A percentile compares a stretch with the other conserved stretches of the same genome.
These are phyloP conservation scores for Platygyra sinensis DNA, from an alignment of 64 coral and sea anemone genomes.

Conservation along the genomic window DNA sequence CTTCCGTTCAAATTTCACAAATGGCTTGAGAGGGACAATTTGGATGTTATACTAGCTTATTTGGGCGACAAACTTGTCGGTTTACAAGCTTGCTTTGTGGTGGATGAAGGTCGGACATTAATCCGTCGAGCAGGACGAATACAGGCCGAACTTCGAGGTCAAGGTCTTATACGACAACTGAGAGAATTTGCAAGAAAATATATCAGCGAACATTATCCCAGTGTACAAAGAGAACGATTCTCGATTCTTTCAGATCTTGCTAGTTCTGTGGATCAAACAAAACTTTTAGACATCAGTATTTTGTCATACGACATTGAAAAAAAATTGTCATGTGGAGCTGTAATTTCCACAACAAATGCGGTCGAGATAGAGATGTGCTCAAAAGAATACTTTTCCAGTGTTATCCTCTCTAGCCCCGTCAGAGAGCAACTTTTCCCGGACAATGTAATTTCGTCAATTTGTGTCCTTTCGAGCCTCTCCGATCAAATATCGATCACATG, in stretches of 20 bases:
- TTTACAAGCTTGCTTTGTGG: slow-evolving; percentile 3
- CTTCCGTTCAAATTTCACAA: slow-evolving; percentile 40
- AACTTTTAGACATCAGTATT: not conserved
- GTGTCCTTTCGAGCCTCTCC: too few relatives aligned
- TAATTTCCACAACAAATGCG: not conserved
- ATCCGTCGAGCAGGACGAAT: too few relatives aligned
- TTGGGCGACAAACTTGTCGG: slow-evolving; percentile 36
- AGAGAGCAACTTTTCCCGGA: slow-evolving; percentile 12
- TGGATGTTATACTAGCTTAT: slow-evolving; percentile 38
- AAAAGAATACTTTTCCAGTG: slow-evolving; percentile 24
- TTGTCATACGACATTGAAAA: not conserved
- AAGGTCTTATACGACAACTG: slow-evolving; percentile 14
- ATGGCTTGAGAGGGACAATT: slow-evolving; percentile 41
- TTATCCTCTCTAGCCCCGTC: not conserved
- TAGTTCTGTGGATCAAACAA: not conserved
- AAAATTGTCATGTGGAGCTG: not conserved
- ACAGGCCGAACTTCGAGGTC: slow-evolving; percentile 27
- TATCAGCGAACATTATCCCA: too few relatives aligned
- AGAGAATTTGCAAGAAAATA: too few relatives aligned
- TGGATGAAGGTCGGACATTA: slow-evolving; percentile 49
- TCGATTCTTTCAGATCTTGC: too few relatives aligned
- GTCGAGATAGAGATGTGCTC: slow-evolving; percentile 9
- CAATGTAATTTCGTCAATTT: slow-evolving; percentile 1
- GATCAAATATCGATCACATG: too few relatives aligned
- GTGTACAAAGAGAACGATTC: too few relatives aligned